Percentiles rank a stretch among this genome's conserved stretches.
These are phyloP conservation scores for Uropsilus gracilis DNA, from an alignment of 2,113 vertebrate genomes.

Conservation along the genomic window DNA sequence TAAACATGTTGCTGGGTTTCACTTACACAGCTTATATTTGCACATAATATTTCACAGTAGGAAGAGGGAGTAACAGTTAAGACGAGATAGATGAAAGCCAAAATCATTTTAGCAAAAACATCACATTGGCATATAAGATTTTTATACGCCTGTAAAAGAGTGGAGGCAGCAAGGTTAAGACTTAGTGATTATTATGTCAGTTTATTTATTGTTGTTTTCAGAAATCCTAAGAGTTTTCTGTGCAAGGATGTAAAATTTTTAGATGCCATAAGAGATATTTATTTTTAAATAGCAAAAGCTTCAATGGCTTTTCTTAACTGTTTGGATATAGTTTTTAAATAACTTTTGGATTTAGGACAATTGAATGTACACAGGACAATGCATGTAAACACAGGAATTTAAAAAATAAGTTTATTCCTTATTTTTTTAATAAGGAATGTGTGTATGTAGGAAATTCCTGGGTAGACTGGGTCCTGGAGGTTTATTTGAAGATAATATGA, in stretches of 20 bases:
- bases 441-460: background rate
- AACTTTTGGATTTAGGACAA: slow-evolving; percentile 57
- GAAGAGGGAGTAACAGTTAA: background rate
- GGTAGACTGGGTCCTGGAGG: background rate
- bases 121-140: background rate
- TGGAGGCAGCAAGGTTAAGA: slow-evolving; percentile 66
- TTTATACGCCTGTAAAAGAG: slow-evolving; percentile 63
- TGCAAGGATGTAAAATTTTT: slow-evolving; percentile 31
- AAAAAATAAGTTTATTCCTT: background rate
- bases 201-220: slow-evolving; percentile 57
- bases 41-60: background rate
- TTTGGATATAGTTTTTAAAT: background rate
- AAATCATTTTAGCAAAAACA: slow-evolving; percentile 20
- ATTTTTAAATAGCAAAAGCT: slow-evolving; percentile 61
- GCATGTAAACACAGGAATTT: slow-evolving; percentile 33
- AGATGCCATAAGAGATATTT: slow-evolving; percentile 14
- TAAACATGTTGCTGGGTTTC: background rate
- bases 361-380: slow-evolving; percentile 20
- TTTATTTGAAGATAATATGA: slow-evolving; percentile 48
- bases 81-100: slow-evolving; percentile 20
- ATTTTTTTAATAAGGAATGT: slow-evolving; percentile 21
- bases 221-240: slow-evolving; percentile 27
- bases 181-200: slow-evolving; percentile 56
- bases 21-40: slow-evolving; percentile 38
- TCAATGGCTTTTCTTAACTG: slow-evolving; percentile 48